phyloP scores from a whole-genome alignment of 2,888 invertebrate species.

The Antheraea assamensis region DNA sequence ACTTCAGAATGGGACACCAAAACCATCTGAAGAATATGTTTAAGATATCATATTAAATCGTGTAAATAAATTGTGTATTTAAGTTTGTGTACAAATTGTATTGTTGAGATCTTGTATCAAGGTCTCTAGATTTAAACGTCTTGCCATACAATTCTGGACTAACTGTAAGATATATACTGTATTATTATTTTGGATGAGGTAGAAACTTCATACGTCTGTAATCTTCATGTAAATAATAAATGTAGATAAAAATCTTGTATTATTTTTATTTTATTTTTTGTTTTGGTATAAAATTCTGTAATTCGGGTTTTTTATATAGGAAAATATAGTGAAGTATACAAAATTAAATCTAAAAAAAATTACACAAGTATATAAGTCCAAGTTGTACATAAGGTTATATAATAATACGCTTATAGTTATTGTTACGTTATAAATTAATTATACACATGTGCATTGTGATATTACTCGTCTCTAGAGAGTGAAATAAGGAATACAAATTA shows the following conservation, averaged over 20 bases:
- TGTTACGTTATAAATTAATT: conserved; percentile 30
- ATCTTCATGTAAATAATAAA: conserved; percentile 19
- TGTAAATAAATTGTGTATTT: conserved; percentile 49
- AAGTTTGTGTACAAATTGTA: conserved; percentile 62
- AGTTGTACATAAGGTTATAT: conserved; percentile 37
- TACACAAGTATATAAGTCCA: not conserved
- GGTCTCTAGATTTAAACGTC: conserved; percentile 67
- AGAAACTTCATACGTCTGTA: conserved; percentile 1
- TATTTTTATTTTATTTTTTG: not conserved
- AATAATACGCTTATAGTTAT: conserved; percentile 22
- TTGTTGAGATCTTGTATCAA: conserved; percentile 79
- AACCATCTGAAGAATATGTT: conserved; percentile 95
- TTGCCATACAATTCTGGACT: conserved; percentile 75
- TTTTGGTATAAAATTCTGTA: not conserved
- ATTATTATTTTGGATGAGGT: not conserved
- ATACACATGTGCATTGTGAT: conserved; percentile 21
- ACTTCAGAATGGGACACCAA: conserved; percentile 89
- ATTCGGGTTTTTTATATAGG: not conserved
- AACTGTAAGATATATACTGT: conserved; percentile 2
- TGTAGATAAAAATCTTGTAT: not conserved
- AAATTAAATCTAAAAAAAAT: conserved; percentile 4
- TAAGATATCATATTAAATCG: conserved; percentile 53
- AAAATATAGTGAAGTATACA: not conserved
- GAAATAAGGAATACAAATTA: conserved; percentile 9
- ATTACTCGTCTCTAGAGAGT: conserved; percentile 20